Base-by-base conservation (phyloP, 2,113 vertebrate species). In the Pangasianodon hypophthalmus region DNA sequence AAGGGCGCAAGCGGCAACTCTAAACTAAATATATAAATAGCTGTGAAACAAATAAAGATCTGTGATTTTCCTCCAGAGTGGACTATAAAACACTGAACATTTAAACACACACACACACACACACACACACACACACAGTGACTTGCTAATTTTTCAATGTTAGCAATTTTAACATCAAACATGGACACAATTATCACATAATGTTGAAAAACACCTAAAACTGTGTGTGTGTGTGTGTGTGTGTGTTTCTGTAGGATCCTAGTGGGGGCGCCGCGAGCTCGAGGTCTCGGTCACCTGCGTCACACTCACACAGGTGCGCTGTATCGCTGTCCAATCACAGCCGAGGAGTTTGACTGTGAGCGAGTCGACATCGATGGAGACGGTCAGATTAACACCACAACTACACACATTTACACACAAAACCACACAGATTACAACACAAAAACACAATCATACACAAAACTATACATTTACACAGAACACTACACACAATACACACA, bases 261-360 rank as follows among this genome's bases (percentile, higher is more conserved):
- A 87, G 97, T 98, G 87, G 98, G 98, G 0, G 98, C 98, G 0
- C 98, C 98, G 0, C 97, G 96, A 91, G 97, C 98, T 0, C 93
- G 94, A 8, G 97, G 96, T 0, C 93, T 95, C 89, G 96, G 97
- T 9, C 60, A 82, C 56, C 90, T 98, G 93, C 89, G 90, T 13
- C 96, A 96, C 10, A 97, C 94, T 88, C 96, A 97, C 19, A 97
- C 97, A 0, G 98, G 98, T 67, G 98, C 96, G 1, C 95, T 99
- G 91, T 99, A 97, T 13, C 97, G 95, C 89, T 99, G 98, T 94
- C 98, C 98, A 0, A 95, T 99, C 93, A 98, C 96, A 89, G 90
- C 94, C 0, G 97, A 97, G 88, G 95, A 95, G 90, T 95, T 95
- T 0, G 97, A 98, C 95, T 99, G 98, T 94, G 94, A 96, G 93